These are phyloP conservation scores for Auanema freiburgensis DNA, from an alignment of 2,888 invertebrate species.

Conservation along the genomic window DNA sequence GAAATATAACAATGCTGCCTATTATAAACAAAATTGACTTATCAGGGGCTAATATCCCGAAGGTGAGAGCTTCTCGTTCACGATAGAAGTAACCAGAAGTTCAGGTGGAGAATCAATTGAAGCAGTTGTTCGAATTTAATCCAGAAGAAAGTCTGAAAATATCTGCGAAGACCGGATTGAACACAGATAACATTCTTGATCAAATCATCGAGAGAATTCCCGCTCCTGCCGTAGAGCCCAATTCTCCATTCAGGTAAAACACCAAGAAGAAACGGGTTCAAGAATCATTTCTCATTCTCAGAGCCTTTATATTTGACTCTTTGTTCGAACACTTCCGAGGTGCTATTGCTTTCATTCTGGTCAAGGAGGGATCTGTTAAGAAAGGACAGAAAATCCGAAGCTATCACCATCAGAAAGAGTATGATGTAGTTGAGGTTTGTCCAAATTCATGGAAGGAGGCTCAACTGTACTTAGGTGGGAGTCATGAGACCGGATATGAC, in stretches of 20 bases:
- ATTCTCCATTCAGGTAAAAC: constrained; percentile 70
- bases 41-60: constrained; percentile 83
- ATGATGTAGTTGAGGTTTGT: constrained; percentile 75
- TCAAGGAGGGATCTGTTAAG: constrained; percentile 77
- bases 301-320: constrained; percentile 86
- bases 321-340: constrained; percentile 89
- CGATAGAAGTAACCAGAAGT: neutral
- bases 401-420: constrained; percentile 75
- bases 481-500: constrained; percentile 75
- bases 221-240: constrained; percentile 62
- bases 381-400: constrained; percentile 77
- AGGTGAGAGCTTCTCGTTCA: no score
- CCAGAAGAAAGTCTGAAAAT: constrained; percentile 77
- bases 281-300: constrained; percentile 6
- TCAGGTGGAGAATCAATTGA: constrained; percentile 77
- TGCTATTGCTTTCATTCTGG: constrained; percentile 77
- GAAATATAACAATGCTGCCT: constrained; percentile 82
- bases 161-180: constrained; percentile 88
- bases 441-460: neutral
- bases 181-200: constrained; percentile 76
- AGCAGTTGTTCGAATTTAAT: constrained; percentile 81
- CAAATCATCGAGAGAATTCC: constrained; percentile 42
- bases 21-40: constrained; percentile 95
- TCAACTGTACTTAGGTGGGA: constrained; percentile 69
- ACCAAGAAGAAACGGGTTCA: neutral